Evolutionary conservation across 2,888 invertebrate genomes (phyloP), one percentile per base, ranked within the genome.

Genomic region (Lordiphosa fenestrarum): DNA sequence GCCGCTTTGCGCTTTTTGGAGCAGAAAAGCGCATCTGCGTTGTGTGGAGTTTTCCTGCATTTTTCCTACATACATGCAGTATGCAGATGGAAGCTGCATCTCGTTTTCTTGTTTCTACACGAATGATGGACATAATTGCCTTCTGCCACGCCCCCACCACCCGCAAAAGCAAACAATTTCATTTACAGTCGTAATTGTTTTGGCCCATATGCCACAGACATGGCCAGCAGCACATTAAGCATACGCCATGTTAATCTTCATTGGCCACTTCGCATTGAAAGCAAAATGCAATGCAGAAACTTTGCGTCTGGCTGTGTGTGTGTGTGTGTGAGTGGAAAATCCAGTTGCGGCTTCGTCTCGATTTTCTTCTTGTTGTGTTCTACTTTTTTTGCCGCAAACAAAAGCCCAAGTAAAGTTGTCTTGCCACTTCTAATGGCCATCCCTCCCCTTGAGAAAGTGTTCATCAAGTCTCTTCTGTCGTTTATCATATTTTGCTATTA

Each of bases 1-100:
- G 69, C 62, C 74, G 65, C 67, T 76, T 83, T 76, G 84, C 77
- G 85, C 67, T 86, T 81, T 84, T 84, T 86, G 82, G 84, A 84
- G 84, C 86, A 86, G 74, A 84, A 77, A 86, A 66, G 61, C 73
- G 69, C 67, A 61, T 46, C 56, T 64, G 62, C 56, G 58, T 50
- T 48, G 49, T 25, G 44, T 23, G 33, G 15, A 15, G 37, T 71
- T 78, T 76, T 62, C 63, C 69, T 71, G 55, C 52, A 58, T 69
- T 71, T 66, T 47, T 15, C 33, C 33, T 44, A 33, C 57, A 60
- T 78, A 19, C 19, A 19, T 19, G 19, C 4, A 19, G 19, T 19
- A 78, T 78, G 78, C 78, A 78, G 83, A 78, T 83, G 57, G 36
- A 52, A 65, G 56, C 74, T 64, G 65, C 42, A 60, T 56, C 47